Conservation (phyloP, 2,888 invertebrate genomes). For the Mythimna impura region DNA sequence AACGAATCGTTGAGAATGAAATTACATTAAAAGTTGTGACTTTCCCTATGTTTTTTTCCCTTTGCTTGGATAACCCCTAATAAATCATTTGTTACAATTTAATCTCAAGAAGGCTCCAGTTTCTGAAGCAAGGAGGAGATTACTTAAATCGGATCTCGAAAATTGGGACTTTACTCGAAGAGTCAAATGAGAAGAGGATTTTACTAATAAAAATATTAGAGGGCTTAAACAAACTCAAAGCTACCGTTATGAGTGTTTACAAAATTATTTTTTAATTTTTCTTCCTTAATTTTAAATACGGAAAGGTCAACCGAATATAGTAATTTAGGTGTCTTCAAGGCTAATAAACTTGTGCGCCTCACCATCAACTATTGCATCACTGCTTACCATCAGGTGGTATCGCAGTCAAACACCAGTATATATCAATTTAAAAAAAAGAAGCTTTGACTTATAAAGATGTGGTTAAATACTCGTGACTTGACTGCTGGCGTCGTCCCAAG, state of each 20-base stretch:
- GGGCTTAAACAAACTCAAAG: conserved; percentile 1
- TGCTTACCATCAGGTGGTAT: too few relatives aligned
- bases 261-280: neutral
- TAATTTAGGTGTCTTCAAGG: too few relatives aligned
- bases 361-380: too few relatives aligned
- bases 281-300: neutral
- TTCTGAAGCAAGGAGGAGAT: conserved; percentile 34
- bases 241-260: neutral
- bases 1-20: too few relatives aligned
- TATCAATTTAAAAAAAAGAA: too few relatives aligned
- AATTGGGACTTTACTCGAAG: conserved; percentile 43
- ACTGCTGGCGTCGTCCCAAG: too few relatives aligned
- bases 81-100: conserved; percentile 25
- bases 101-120: conserved; percentile 18
- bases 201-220: conserved; percentile 26
- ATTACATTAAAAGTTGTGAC: too few relatives aligned
- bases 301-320: neutral
- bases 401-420: too few relatives aligned
- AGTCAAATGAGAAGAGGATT: conserved; percentile 42
- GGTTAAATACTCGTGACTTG: too few relatives aligned
- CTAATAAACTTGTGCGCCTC: too few relatives aligned
- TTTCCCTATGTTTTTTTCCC: neutral
- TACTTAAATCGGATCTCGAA: conserved; percentile 45
- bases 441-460: too few relatives aligned
- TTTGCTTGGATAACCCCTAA: neutral